Base-by-base conservation (phyloP, 2,888 invertebrate species). In the Hesperia comma region DNA sequence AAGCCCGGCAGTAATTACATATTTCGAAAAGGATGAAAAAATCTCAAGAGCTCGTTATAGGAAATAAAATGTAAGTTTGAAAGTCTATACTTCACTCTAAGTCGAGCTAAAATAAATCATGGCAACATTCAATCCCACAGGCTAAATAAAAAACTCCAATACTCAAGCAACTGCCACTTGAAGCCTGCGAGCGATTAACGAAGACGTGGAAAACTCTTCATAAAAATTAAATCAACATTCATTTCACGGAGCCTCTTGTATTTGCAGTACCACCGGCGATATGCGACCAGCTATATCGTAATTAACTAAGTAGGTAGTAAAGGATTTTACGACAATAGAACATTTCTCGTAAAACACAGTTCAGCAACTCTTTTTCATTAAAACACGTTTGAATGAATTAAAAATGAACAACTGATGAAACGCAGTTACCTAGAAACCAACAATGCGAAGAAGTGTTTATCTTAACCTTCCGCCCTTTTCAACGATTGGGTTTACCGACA, bases 61-160 rank as follows among this genome's bases (percentile, higher is more conserved):
- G n/a, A 46, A 46, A 46, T 7, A 19, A 49, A 49, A 19, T 19
- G 2, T 17, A 10, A 49, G 8, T 49, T 12, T 19, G 2, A 17
- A 19, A 10, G 49, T 43, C n/a, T 15, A 43, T 15, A 32, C 3
- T 43, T 43, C 14, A 5, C n/a, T n/a, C 19, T 49, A 12, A 17
- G 19, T 10, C 6, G 12, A 19, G 19, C 17, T 49, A 17, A 19
- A 14, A 41, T 41, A 54, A 54, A 54, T 54, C 37, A 33, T 37
- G 8, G 15, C 37, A 55, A 55, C 53, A 60, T 58, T 64, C 40
- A 64, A 64, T 53, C n/a, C 53, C 10, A 26, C 8, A 33, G 32
- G 58, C 33, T 64, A 58, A 58, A 58, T 63, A 57, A 63, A 63
- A 63, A 12, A 17, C 53, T 17, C 53, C 32, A 51, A 64, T 64